Conservation (phyloP, 2,797 vertebrate species). For the Orestias chungarensis region DNA sequence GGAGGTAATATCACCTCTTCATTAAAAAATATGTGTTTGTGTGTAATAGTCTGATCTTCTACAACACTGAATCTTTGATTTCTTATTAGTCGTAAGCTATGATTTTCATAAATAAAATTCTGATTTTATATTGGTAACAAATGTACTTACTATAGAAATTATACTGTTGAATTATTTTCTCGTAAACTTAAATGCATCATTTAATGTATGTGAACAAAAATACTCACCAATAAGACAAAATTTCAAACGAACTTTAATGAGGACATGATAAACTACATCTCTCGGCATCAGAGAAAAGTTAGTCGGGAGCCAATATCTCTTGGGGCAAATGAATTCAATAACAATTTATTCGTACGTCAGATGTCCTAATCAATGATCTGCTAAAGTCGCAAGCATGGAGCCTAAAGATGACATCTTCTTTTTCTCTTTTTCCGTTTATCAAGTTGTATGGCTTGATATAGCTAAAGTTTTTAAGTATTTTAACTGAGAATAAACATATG, state of each 20-base stretch:
- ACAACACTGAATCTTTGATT: background rate
- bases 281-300: background rate
- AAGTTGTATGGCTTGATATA: constrained; percentile 1
- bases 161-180: background rate
- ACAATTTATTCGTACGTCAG: background rate
- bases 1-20: background rate
- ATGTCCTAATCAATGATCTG: constrained; percentile 24
- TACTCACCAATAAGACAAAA: too few species aligned
- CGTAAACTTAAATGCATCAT: background rate
- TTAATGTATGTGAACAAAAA: background rate
- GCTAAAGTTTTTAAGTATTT: constrained; percentile 25
- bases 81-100: background rate
- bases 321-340: constrained; percentile 16
- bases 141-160: background rate
- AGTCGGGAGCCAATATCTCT: background rate
- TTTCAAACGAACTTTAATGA: background rate
- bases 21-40: background rate
- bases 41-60: background rate
- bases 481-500: constrained; percentile 38
- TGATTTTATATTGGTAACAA: background rate
- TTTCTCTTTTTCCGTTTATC: background rate
- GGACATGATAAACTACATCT: constrained; percentile 1
- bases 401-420: constrained; percentile 7
- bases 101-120: background rate
- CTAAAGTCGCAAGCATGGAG: background rate